Conservation (phyloP, 2,113 vertebrate species). For the Chamaetylas fuelleborni region DNA sequence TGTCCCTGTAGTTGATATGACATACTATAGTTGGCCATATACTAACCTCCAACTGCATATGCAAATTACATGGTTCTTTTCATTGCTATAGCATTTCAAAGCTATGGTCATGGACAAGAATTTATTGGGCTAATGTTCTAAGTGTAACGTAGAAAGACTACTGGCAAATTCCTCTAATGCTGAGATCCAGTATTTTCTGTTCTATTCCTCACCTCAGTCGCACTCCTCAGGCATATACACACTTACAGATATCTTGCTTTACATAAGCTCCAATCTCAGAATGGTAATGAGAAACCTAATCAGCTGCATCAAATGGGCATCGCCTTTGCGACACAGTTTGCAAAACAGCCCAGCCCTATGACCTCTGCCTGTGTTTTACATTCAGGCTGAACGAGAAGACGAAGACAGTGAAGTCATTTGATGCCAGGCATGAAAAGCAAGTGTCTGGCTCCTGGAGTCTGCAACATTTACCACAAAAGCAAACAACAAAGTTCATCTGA, state of each 20-base stretch:
- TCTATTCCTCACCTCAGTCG: neutral
- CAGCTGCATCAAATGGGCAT: neutral
- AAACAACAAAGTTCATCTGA: conserved; percentile 3
- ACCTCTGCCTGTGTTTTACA: neutral
- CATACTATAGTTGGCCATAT: neutral
- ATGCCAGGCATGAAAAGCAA: neutral
- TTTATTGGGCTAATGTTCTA: neutral
- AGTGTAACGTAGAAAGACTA: neutral
- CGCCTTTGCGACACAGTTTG: neutral
- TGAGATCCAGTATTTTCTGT: neutral
- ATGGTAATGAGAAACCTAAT: neutral
- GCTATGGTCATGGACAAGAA: neutral
- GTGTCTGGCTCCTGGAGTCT: neutral
- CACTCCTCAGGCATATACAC: neutral
- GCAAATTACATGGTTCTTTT: neutral
- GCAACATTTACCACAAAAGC: neutral
- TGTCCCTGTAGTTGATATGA: neutral
- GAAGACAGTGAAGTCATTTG: neutral
- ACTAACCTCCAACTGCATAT: neutral
- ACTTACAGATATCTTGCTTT: neutral
- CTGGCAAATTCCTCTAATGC: neutral
- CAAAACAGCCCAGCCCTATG: neutral
- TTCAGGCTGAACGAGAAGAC: neutral
- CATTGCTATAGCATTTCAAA: neutral
- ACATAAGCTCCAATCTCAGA: neutral